Percentiles rank a stretch among this genome's conserved stretches.
Evolutionary conservation across 2,888 invertebrate species (phyloP).

Genomic region (Spialia ferax): DNA sequence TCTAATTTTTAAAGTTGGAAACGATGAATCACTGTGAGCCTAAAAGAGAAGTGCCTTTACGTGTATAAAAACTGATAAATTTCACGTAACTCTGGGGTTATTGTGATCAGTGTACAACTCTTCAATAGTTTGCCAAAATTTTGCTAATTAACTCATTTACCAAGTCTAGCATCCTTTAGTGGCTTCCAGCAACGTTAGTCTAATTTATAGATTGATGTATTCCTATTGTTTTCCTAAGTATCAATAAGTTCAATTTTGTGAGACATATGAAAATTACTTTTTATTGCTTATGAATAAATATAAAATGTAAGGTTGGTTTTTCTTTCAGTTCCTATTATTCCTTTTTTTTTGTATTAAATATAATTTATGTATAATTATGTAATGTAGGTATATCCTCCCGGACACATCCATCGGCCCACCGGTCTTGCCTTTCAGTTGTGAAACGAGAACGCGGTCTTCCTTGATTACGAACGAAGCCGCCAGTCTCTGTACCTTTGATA

Average conservation of each 20-base stretch:
- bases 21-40: constrained; percentile 43
- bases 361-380: too few relatives aligned
- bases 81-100: constrained; percentile 51
- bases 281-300: constrained; percentile 86
- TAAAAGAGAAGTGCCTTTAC: constrained; percentile 80
- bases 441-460: too few relatives aligned
- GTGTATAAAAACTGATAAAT: constrained; percentile 60
- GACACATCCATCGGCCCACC: too few relatives aligned
- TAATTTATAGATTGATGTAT: constrained; percentile 62
- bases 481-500: too few relatives aligned
- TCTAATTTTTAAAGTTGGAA: constrained; percentile 16
- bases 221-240: constrained; percentile 66
- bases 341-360: too few relatives aligned
- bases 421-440: too few relatives aligned
- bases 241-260: constrained; percentile 74
- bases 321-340: constrained; percentile 36
- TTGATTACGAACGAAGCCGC: too few relatives aligned
- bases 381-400: too few relatives aligned
- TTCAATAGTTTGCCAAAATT: constrained; percentile 57
- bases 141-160: constrained; percentile 42
- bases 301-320: constrained; percentile 62
- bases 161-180: constrained; percentile 60
- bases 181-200: constrained; percentile 66
- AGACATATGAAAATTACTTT: constrained; percentile 80
- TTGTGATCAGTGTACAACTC: constrained; percentile 30